These are phyloP conservation scores for Pogonus chalceus DNA, from an alignment of 1,140 invertebrate species.

Conservation along the genomic window DNA sequence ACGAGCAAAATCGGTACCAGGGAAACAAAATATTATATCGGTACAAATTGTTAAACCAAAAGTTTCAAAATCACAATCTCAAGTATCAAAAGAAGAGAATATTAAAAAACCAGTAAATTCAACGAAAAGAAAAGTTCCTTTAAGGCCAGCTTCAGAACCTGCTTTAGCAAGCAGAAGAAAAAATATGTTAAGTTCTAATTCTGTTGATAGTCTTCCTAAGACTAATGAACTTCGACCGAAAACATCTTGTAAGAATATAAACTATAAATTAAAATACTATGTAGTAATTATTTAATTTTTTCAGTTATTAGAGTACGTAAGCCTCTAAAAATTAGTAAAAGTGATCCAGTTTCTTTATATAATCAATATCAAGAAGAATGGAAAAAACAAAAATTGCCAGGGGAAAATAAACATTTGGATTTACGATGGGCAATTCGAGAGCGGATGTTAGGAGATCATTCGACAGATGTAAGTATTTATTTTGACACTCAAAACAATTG, in stretches of 20 bases:
- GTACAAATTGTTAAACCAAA: slow-evolving; percentile 1
- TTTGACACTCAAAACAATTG: too few relatives aligned
- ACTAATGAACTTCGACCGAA: slow-evolving; percentile 11
- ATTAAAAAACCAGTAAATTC: slow-evolving; percentile 9
- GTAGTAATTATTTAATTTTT: slow-evolving; percentile 12
- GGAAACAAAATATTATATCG: slow-evolving; percentile 10
- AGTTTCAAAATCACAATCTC: slow-evolving; percentile 1
- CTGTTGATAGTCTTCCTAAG: neutral
- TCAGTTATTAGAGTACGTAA: slow-evolving; percentile 42
- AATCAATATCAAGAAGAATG: slow-evolving; percentile 63
- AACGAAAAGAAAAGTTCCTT: slow-evolving; percentile 6
- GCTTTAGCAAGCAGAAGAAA: neutral
- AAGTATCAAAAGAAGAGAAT: slow-evolving; percentile 17
- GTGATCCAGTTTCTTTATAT: slow-evolving; percentile 62
- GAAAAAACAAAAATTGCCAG: slow-evolving; percentile 60
- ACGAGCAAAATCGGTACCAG: slow-evolving; percentile 11
- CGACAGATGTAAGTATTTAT: too few relatives aligned
- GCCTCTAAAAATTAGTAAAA: slow-evolving; percentile 33
- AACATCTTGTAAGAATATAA: slow-evolving; percentile 21
- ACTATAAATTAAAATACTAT: slow-evolving; percentile 6
- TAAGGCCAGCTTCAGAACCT: neutral
- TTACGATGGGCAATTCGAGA: slow-evolving; percentile 51
- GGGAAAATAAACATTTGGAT: slow-evolving; percentile 48
- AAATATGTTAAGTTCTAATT: slow-evolving; percentile 3
- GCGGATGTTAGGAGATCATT: slow-evolving; percentile 42